Conservation (phyloP, 2,888 invertebrate species). For the Dicycla oo region DNA sequence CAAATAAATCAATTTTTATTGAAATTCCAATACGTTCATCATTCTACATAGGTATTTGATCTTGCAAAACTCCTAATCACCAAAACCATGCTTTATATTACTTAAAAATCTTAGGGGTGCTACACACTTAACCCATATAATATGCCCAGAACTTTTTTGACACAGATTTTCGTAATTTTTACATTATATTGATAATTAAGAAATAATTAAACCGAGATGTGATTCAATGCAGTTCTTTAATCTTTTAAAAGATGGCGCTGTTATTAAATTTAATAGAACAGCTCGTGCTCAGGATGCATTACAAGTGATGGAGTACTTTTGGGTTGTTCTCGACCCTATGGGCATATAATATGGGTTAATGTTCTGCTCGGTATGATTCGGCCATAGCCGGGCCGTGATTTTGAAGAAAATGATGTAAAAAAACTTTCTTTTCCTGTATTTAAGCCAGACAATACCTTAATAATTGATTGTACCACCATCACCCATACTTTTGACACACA, state of each 20-base stretch:
- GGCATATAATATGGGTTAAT: too few species aligned
- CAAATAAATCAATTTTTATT: neutral
- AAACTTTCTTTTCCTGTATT: neutral
- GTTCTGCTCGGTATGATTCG: too few species aligned
- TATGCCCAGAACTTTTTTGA: too few species aligned
- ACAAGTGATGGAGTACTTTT: too few species aligned
- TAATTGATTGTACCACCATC: neutral
- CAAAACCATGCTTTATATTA: neutral
- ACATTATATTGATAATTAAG: too few species aligned
- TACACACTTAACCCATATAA: neutral
- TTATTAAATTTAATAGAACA: too few species aligned
- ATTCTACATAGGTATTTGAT: neutral
- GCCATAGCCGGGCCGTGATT: neutral
- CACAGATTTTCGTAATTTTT: too few species aligned
- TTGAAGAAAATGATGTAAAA: neutral
- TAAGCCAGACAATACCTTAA: neutral
- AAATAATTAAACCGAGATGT: too few species aligned
- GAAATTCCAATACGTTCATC: neutral
- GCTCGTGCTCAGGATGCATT: too few species aligned
- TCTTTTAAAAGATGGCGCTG: too few species aligned
- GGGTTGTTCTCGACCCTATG: too few species aligned
- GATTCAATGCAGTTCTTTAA: too few species aligned
- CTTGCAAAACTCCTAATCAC: conserved; percentile 7
- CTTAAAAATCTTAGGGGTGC: neutral
- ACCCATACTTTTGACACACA: conserved; percentile 1